Percentiles rank a stretch among this genome's conserved stretches.
phyloP scores from a whole-genome alignment of 2,113 vertebrate species.

The Heteronetta atricapilla region DNA sequence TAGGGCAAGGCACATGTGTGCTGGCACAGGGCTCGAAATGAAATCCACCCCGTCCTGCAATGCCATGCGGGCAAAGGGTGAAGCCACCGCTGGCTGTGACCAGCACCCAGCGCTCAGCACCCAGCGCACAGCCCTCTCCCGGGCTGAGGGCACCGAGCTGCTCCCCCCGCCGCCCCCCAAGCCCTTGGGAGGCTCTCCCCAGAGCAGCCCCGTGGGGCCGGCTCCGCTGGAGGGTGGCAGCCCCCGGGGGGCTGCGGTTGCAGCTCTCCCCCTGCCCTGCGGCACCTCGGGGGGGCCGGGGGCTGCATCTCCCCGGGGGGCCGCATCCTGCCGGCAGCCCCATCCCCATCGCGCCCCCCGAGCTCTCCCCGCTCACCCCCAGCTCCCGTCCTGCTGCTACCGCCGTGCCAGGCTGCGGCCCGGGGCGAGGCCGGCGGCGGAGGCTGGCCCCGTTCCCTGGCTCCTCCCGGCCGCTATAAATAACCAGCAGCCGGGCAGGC shows the following conservation, averaged over 20 bases:
- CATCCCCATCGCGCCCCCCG: not conserved
- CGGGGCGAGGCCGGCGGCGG: not conserved
- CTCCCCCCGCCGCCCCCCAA: not conserved
- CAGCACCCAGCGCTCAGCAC: not conserved
- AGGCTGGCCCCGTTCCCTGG: not conserved
- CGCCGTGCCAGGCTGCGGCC: not conserved
- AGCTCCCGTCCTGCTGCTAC: not conserved
- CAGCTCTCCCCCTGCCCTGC: no score
- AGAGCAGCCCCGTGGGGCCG: no score
- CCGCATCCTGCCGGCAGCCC: not conserved
- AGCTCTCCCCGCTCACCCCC: not conserved
- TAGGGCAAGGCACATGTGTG: not conserved
- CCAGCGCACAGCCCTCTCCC: not conserved
- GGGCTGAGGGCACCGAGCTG: accelerated
- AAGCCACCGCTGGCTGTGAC: not conserved
- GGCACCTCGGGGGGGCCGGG: no score
- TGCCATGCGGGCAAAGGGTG: not conserved
- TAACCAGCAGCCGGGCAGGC: not conserved
- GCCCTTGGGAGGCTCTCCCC: not conserved
- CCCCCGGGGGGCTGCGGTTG: no score
- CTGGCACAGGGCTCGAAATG: not conserved
- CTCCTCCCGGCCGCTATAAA: not conserved
- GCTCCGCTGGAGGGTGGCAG: not conserved
- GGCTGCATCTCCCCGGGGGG: no score
- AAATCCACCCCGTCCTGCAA: accelerated